Evolutionary conservation across 1,140 invertebrate species (phyloP).

Genomic region (Geopemphigus sp.): DNA sequence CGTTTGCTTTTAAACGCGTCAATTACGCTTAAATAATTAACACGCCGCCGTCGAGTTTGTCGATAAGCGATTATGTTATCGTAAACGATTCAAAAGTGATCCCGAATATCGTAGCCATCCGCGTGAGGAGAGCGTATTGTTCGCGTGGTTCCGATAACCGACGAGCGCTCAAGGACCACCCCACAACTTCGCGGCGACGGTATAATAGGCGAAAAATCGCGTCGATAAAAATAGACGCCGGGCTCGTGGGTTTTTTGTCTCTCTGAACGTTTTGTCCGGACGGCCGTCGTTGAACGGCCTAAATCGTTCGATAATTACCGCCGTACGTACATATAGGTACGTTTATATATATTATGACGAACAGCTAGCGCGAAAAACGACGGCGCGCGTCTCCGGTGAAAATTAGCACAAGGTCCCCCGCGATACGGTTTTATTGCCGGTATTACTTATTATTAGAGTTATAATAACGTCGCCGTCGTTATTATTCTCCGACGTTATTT

Average conservation of each 20-base stretch:
- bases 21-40: no score
- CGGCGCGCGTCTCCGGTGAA: not conserved
- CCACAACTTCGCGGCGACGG: constrained; percentile 6
- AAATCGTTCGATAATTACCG: not conserved
- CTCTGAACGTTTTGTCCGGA: not conserved
- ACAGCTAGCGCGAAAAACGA: not conserved
- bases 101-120: no score
- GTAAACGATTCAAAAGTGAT: not conserved
- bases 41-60: no score
- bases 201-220: constrained; percentile 19
- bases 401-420: constrained; percentile 18
- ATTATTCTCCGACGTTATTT: constrained; percentile 26
- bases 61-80: no score
- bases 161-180: constrained; percentile 11
- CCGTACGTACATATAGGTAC: not conserved
- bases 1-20: no score
- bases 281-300: not conserved
- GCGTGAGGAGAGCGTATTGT: no score
- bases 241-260: not conserved
- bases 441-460: no score
- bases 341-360: not conserved
- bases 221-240: not conserved
- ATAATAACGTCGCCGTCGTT: not conserved
- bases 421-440: constrained; percentile 48
- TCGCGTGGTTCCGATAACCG: not conserved